Evolutionary conservation across 1,140 invertebrate species (phyloP), one percentile per base, ranked within the genome.

Genomic region (Neoseiulus cucumeris): DNA sequence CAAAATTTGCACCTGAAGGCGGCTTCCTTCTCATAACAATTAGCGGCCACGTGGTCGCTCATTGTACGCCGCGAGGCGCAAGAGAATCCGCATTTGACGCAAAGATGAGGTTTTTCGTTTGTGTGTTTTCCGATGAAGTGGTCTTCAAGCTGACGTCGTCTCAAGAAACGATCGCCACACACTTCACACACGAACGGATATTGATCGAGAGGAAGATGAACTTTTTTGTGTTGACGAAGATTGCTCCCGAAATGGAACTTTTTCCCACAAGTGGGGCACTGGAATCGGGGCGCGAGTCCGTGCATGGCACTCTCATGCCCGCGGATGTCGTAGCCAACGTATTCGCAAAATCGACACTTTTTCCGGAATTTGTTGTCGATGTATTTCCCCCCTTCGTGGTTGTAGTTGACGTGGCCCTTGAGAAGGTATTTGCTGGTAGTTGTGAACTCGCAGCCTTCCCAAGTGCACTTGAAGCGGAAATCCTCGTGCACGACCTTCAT

Each of bases 11-110:
- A 59, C 22, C 51, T 59, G 25, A 59, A 29, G 12, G 51, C 51
- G 22, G 51, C 51, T 59, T 59, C 51, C 22, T 59, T 59, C 51
- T 59, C 51, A 25, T 59, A 59, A 20, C 51, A 59, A 59, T 59
- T 59, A 59, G 51, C 51, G 51, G 51, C 51, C 51, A 33, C 22
- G 22, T 59, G 51, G 51, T 59, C 51, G 51, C 51, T 59, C 51
- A 59, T 59, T 59, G 51, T 59, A 20, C 51, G 51, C 51, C 51
- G 51, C 4, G 51, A 59, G 14, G 51, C 51, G 51, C 51, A 59
- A 20, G 51, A 59, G 51, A 59, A 59, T 59, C 51, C 51, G 51
- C 51, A 59, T 59, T 59, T 59, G 51, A 59, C 51, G 51, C 51
- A 59, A 33, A 59, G 51, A 59, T 59, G 51, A 29, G 51, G 51